Evolutionary conservation across 2,888 invertebrate genomes (phyloP), one percentile per base, ranked within the genome.

Genomic region (Steromphala cineraria): DNA sequence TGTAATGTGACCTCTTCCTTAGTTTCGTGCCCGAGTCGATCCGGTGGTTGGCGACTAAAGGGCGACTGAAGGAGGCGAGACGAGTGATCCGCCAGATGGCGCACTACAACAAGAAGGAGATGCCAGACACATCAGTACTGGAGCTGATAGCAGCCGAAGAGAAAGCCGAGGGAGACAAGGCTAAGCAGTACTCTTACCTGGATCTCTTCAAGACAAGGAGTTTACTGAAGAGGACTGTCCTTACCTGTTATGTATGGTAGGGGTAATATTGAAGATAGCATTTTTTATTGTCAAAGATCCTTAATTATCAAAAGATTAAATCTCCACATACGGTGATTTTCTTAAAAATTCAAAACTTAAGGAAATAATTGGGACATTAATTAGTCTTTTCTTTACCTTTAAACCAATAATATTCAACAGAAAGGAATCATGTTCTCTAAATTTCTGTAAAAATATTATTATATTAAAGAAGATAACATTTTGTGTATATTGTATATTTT

Each of bases 161-260:
- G 55, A 53, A 55, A 36, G 28, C 13, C n/a, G 53, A 76, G 19
- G 53, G 53, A 1, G 55, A 53, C n/a, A 76, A 36, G 19, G 15
- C 53, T 0, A 76, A 53, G 55, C n/a, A 53, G 15, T 76, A 76
- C 40, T 31, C 53, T 1, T 76, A 76, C 15, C 31, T 53, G n/a
- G 36, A 76, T 19, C 76, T 76, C 17, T 76, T 76, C 31, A 13
- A n/a, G 21, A 76, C 76, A 4, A 75, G 82, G 79, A 53, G 76
- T 15, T 81, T 82, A 79, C 81, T 80, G 7, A 40, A 71, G 53
- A 76, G 75, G 0, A 80, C 84, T 1, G 24, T 82, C 19, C 74
- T 81, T 24, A 62, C 77, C n/a, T 67, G 79, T 15, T 81, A 62
- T 55, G 46, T 84, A 3, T 84, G 84, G 84, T 84, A 21, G 17